Base-by-base conservation (phyloP, 2,113 vertebrate species). In the Odontophorus gujanensis region DNA sequence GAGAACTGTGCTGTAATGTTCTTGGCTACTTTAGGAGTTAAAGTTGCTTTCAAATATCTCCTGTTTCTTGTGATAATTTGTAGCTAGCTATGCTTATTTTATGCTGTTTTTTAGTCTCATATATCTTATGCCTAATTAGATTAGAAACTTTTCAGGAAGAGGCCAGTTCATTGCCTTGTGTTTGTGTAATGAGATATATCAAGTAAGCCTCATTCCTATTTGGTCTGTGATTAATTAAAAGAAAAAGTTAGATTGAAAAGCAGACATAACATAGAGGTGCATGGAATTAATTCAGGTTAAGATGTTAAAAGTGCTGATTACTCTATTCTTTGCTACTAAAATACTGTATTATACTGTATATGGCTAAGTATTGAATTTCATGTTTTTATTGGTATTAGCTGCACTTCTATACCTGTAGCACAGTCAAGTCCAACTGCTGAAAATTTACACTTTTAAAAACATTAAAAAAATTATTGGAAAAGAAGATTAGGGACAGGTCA, bases 191-290 rank as follows among this genome's bases (percentile, higher is more conserved):
- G 59, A 81, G 59, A 92, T 81, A 85, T 2, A 42, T 43, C 38
- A 82, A 82, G 22, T 61, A 73, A 77, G 43, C 5, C 15, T 87
- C 8, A 38, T 67, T 95, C 34, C 47, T 96, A 89, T 58, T 91
- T 95, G 36, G 67, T 88, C 82, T 94, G 5, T 77, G 50, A 66
- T 55, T 87, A 89, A 45, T 76, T 63, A 63, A 20, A 48, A 87
- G 65, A 57, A 51, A 38, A 16, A 74, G 4, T 26, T 72, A 40
- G 30, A 75, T 61, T 20, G 71, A 85, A 73, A 94, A 58, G 80
- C 34, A 95, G 83, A 86, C 82, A 77, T 92, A 94, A 92, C 47
- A 95, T 59, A 21, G 85, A 85, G 20, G 16, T 87, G 34, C 1
- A 9, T 68, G 28, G 11, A 82, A 42, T 40, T 40, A 85, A 71